Evolutionary conservation across 2,888 invertebrate species (phyloP).

Genomic region (Sesamia inferens): DNA sequence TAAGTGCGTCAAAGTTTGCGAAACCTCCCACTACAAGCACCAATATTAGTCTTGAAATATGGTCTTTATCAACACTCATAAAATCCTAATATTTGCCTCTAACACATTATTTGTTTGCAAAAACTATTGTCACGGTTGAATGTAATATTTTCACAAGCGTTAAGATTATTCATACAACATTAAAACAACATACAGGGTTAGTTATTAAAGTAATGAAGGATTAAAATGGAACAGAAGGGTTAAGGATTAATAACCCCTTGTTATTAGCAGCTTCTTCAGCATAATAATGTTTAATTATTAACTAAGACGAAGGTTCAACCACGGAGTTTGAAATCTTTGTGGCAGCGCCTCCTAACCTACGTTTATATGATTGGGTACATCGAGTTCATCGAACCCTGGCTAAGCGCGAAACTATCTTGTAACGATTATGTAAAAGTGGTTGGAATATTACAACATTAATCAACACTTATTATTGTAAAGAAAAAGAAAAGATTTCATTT

Average conservation of each 20-base stretch:
- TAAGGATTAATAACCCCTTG: slow-evolving; percentile 1
- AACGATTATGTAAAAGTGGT: not conserved
- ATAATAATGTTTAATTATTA: slow-evolving; percentile 22
- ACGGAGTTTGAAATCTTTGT: slow-evolving; percentile 12
- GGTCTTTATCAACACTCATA: slow-evolving; percentile 25
- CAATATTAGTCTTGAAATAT: slow-evolving; percentile 32
- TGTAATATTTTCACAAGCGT: slow-evolving; percentile 1
- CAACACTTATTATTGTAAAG: too few species aligned
- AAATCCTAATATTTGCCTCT: slow-evolving; percentile 22
- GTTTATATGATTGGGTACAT: not conserved
- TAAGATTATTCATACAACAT: not conserved
- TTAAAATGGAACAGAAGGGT: not conserved
- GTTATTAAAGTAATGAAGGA: slow-evolving; percentile 5
- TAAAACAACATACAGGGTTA: not conserved
- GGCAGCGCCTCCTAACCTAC: slow-evolving; percentile 1
- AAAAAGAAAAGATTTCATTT: not conserved
- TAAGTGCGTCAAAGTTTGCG: slow-evolving; percentile 2
- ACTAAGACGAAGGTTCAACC: slow-evolving; percentile 20
- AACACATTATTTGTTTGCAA: slow-evolving; percentile 4
- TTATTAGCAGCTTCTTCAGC: slow-evolving; percentile 4
- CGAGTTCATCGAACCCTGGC: slow-evolving; percentile 12
- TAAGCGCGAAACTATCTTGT: not conserved
- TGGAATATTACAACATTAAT: too few species aligned
- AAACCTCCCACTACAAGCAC: not conserved
- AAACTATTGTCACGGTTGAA: not conserved